A percentile compares a stretch with the other conserved stretches of the same genome.
Conservation (phyloP, 2,888 invertebrate species). For the Himalopsyche tibetana region DNA sequence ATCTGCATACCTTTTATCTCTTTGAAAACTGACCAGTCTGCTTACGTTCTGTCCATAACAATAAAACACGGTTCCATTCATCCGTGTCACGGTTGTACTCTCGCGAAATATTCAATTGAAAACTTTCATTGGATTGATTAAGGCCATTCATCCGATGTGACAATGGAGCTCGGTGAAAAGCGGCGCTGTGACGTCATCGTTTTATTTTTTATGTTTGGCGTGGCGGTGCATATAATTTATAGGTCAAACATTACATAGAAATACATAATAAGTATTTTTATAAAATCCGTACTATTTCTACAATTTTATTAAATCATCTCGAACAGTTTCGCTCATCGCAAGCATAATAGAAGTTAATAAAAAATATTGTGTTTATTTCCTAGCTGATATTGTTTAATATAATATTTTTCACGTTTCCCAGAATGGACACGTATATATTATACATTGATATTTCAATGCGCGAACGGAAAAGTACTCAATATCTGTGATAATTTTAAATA, state of each 20-base stretch:
- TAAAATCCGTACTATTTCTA: neutral
- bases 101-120: neutral
- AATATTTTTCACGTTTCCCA: no score
- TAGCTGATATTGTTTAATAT: no score
- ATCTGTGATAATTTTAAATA: no score
- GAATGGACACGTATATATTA: no score
- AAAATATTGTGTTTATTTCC: no score
- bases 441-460: no score
- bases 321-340: neutral
- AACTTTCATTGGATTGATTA: constrained; percentile 1
- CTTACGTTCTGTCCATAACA: no score
- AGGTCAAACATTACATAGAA: neutral
- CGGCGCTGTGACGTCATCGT: constrained; percentile 10
- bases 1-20: no score
- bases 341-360: neutral
- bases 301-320: neutral
- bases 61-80: neutral
- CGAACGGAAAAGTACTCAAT: no score
- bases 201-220: neutral
- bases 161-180: neutral
- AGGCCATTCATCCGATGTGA: neutral
- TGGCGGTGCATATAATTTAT: neutral
- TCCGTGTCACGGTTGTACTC: neutral
- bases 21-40: no score
- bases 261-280: neutral